These are phyloP conservation scores for Drosophila willistoni DNA, from an alignment of 1,140 invertebrate species.

Conservation along the genomic window DNA sequence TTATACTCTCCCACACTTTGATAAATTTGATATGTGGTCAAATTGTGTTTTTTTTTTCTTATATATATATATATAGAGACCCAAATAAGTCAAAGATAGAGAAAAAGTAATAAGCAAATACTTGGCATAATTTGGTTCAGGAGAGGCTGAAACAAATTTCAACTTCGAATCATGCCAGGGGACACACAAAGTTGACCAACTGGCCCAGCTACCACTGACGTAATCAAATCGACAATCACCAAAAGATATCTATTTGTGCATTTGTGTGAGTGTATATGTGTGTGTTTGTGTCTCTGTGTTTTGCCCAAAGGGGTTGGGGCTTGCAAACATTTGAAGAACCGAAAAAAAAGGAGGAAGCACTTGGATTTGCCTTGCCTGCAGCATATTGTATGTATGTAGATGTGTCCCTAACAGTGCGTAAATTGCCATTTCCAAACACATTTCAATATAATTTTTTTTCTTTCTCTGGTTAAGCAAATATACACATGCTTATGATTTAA, in stretches of 20 bases:
- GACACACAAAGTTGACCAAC: slow-evolving; percentile 46
- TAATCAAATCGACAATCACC: slow-evolving; percentile 77
- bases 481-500: no score
- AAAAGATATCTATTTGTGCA: slow-evolving; percentile 48
- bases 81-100: slow-evolving; percentile 8
- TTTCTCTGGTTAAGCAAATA: no score
- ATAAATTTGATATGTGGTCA: not conserved
- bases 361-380: slow-evolving; percentile 56
- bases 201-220: slow-evolving; percentile 59
- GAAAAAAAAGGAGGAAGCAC: slow-evolving; percentile 32
- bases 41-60: not conserved
- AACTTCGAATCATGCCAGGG: slow-evolving; percentile 51
- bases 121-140: slow-evolving; percentile 73
- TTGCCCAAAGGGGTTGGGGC: slow-evolving; percentile 3
- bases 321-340: slow-evolving; percentile 37
- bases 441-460: slow-evolving; percentile 57
- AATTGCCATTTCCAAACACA: no score
- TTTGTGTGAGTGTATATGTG: not conserved
- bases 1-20: not conserved
- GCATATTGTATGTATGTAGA: slow-evolving; percentile 62
- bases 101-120: slow-evolving; percentile 77
- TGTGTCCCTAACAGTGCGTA: slow-evolving; percentile 71
- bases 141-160: slow-evolving; percentile 36
- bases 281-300: not conserved
- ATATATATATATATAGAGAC: not conserved